phyloP scores from a whole-genome alignment of 2,888 invertebrate genomes.

The Spilosoma lubricipeda region DNA sequence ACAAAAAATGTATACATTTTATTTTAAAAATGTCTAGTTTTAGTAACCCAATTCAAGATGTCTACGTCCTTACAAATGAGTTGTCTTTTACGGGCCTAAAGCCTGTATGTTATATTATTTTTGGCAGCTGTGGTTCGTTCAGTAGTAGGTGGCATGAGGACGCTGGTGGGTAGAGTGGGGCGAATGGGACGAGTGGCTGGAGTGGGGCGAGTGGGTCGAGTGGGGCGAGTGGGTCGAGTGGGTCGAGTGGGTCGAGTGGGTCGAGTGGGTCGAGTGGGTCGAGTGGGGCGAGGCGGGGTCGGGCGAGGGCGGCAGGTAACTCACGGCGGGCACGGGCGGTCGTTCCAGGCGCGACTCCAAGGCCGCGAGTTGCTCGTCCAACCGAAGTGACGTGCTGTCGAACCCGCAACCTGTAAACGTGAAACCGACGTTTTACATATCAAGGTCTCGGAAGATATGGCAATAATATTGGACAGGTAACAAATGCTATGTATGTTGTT shows the following conservation, averaged over 20 bases:
- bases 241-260: conserved; percentile 33
- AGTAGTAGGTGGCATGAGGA: conserved; percentile 69
- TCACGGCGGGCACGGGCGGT: conserved; percentile 88
- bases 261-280: conserved; percentile 5
- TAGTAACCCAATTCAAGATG: neutral
- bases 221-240: conserved; percentile 23
- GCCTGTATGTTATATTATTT: neutral
- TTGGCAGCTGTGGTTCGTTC: conserved; percentile 39
- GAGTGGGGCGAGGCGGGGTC: neutral
- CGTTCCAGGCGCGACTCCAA: conserved; percentile 92
- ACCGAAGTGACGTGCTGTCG: conserved; percentile 90
- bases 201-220: conserved; percentile 3
- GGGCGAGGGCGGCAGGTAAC: conserved; percentile 65
- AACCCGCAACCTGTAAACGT: conserved; percentile 83
- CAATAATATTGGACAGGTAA: neutral
- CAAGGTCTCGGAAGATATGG: neutral
- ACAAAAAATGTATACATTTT: neutral
- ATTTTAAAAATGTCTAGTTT: neutral
- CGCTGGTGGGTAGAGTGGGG: conserved; percentile 42
- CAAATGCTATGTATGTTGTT: neutral
- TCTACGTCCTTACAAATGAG: neutral
- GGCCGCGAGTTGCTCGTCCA: conserved; percentile 93
- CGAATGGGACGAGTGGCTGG: conserved; percentile 39
- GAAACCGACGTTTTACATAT: neutral
- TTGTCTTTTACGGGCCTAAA: neutral